These are phyloP conservation scores for Clunio marinus DNA, from an alignment of 2,888 invertebrate genomes.

Conservation along the genomic window DNA sequence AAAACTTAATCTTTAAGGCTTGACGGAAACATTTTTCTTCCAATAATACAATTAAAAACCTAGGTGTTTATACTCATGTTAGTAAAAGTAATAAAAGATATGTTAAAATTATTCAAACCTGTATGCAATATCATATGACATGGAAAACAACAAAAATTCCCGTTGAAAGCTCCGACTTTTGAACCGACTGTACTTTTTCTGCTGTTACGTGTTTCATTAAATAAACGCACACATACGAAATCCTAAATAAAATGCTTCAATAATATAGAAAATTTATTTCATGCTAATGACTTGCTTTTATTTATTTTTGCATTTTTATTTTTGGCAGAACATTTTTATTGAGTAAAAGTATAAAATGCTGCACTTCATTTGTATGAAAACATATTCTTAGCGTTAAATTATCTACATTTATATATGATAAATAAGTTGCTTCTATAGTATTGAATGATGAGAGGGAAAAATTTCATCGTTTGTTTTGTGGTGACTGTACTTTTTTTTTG, in stretches of 20 bases:
- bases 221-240: constrained; percentile 26
- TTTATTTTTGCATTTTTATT: constrained; percentile 24
- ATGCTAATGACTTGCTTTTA: constrained; percentile 26
- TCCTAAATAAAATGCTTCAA: constrained; percentile 37
- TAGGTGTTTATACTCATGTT: no score
- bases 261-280: constrained; percentile 34
- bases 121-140: constrained; percentile 21
- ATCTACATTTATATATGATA: no score
- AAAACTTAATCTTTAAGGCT: no score
- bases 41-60: no score
- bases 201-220: constrained; percentile 35
- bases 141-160: constrained; percentile 38
- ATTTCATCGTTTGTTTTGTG: constrained; percentile 8
- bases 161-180: constrained; percentile 35
- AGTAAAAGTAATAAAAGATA: neutral
- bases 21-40: no score
- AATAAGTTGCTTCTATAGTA: no score
- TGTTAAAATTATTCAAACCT: constrained; percentile 12
- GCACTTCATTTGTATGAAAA: no score
- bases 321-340: neutral
- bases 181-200: constrained; percentile 31
- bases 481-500: constrained; percentile 32
- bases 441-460: constrained; percentile 28
- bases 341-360: no score
- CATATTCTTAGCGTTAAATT: no score